phyloP scores from a whole-genome alignment of 2,113 vertebrate genomes.

The Sterrhoptilus dennistouni region DNA sequence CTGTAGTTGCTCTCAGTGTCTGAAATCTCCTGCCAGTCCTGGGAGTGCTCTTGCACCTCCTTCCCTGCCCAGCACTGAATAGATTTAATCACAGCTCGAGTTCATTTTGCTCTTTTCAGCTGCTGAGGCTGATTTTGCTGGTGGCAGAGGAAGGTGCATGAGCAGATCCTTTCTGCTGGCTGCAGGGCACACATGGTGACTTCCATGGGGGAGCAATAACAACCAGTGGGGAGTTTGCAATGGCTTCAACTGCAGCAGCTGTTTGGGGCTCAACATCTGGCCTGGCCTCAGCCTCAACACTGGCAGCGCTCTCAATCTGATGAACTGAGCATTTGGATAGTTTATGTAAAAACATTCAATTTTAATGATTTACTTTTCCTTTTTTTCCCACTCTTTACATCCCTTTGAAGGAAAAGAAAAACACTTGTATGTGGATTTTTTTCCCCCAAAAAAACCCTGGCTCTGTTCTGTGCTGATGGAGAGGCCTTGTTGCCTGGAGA shows the following conservation, averaged over 20 bases:
- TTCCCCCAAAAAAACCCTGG: neutral
- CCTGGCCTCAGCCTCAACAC: neutral
- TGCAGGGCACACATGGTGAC: neutral
- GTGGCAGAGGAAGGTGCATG: neutral
- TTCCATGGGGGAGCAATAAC: neutral
- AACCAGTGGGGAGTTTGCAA: neutral
- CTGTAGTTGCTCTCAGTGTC: neutral
- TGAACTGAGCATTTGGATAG: neutral
- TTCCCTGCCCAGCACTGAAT: fast-evolving
- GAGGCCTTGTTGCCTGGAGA: conserved; percentile 37
- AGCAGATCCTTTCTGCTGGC: neutral
- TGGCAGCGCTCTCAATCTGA: neutral
- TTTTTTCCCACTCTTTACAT: neutral
- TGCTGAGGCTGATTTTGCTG: neutral
- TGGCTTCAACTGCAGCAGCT: neutral
- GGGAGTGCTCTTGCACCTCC: neutral
- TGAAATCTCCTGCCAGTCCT: neutral
- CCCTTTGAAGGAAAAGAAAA: neutral
- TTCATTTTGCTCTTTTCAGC: neutral
- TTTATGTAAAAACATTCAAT: neutral
- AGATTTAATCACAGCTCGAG: neutral
- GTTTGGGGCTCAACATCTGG: neutral
- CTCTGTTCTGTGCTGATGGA: neutral
- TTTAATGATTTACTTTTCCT: neutral
- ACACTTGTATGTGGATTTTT: neutral